Evolutionary conservation across 2,888 invertebrate species (phyloP).

Genomic region (Drosophila setosimentum): DNA sequence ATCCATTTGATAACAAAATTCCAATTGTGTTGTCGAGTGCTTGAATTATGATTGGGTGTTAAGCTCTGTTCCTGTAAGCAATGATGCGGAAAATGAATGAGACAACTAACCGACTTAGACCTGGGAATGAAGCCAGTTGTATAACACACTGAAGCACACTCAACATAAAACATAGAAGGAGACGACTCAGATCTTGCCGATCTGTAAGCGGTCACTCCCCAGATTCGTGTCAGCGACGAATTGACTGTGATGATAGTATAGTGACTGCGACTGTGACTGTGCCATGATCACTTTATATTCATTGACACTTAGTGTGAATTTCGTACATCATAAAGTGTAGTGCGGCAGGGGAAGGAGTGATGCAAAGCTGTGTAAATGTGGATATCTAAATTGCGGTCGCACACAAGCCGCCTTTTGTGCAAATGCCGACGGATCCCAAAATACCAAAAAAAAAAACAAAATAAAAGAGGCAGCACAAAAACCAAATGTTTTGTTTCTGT

Average conservation of each 20-base stretch:
- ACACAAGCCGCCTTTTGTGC: conserved; percentile 73
- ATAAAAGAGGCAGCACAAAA: not conserved
- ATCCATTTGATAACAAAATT: not conserved
- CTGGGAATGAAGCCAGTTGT: conserved; percentile 55
- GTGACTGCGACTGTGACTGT: conserved; percentile 29
- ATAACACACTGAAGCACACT: conserved; percentile 37
- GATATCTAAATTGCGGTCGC: conserved; percentile 71
- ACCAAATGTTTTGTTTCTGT: conserved; percentile 10
- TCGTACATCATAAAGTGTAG: conserved; percentile 70
- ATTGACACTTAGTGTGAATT: conserved; percentile 78
- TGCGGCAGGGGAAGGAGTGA: conserved; percentile 19
- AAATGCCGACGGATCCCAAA: conserved; percentile 39
- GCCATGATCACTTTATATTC: conserved; percentile 80
- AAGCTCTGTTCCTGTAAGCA: conserved; percentile 10
- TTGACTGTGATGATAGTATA: not conserved
- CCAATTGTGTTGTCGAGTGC: conserved; percentile 12
- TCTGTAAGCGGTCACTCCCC: not conserved
- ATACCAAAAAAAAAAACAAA: not conserved
- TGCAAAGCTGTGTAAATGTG: conserved; percentile 19
- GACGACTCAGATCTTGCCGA: conserved; percentile 49
- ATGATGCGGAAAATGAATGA: conserved; percentile 28
- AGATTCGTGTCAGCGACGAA: not conserved
- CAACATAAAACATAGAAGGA: not conserved
- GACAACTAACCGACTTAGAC: conserved; percentile 16
- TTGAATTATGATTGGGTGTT: not conserved